These are phyloP conservation scores for Archivesica marissinica DNA, from an alignment of 1,140 invertebrate genomes.

Conservation along the genomic window DNA sequence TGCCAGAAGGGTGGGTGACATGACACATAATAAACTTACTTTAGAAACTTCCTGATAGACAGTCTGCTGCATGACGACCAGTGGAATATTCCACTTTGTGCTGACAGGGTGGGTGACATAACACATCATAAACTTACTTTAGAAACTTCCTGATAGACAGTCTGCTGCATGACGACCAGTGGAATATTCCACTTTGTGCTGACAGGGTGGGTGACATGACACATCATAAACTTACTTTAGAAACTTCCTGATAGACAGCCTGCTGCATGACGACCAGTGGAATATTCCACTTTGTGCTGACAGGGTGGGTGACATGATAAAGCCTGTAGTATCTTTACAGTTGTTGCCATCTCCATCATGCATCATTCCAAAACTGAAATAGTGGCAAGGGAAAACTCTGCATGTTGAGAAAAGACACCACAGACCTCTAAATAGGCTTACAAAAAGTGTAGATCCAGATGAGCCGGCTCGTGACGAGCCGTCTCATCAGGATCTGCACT, in stretches of 20 bases:
- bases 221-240: slow-evolving; percentile 71
- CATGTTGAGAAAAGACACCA: too few species aligned
- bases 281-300: slow-evolving; percentile 72
- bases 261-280: slow-evolving; percentile 92
- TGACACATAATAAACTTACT: slow-evolving; percentile 78
- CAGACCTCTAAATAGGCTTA: too few species aligned
- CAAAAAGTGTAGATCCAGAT: too few species aligned
- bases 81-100: slow-evolving; percentile 44
- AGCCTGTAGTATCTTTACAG: slow-evolving; percentile 89
- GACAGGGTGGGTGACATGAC: slow-evolving; percentile 77
- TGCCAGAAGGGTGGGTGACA: slow-evolving; percentile 72
- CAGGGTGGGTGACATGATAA: slow-evolving; percentile 83
- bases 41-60: slow-evolving; percentile 82
- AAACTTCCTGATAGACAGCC: slow-evolving; percentile 86
- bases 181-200: slow-evolving; percentile 72
- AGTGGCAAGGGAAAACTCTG: too few species aligned
- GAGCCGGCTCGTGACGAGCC: too few species aligned
- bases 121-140: slow-evolving; percentile 75
- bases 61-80: slow-evolving; percentile 94
- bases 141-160: slow-evolving; percentile 85
- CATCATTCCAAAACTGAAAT: slow-evolving; percentile 92
- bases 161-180: slow-evolving; percentile 93
- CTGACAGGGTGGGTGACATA: too few species aligned
- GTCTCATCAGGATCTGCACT: too few species aligned
- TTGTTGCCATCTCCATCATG: slow-evolving; percentile 94